phyloP scores from a whole-genome alignment of 2,888 invertebrate genomes.

The Phoenoteleia sp. region DNA sequence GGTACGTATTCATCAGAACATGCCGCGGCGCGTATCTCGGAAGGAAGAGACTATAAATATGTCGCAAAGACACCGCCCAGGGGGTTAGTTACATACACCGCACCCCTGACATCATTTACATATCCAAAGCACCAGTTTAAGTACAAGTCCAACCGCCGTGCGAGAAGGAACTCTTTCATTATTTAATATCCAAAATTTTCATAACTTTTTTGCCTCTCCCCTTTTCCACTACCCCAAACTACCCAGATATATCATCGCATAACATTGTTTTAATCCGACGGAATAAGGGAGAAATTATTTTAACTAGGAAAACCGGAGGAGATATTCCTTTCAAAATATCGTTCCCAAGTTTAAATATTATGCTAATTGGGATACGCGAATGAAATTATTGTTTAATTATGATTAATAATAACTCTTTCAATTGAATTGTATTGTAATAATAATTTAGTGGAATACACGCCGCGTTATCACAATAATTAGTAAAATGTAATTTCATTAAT shows the following conservation, averaged over 20 bases:
- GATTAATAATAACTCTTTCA: conserved; percentile 41
- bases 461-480: conserved; percentile 33
- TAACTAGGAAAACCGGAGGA: conserved; percentile 2
- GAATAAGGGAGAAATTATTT: conserved; percentile 42
- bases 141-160: conserved; percentile 56
- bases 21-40: conserved; percentile 78
- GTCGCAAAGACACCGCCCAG: conserved; percentile 81
- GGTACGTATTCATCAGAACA: conserved; percentile 81
- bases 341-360: conserved; percentile 26
- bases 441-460: conserved; percentile 3
- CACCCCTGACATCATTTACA: conserved; percentile 82
- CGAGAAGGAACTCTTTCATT: conserved; percentile 59
- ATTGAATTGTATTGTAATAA: conserved; percentile 26
- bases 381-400: conserved; percentile 50
- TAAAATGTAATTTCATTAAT: conserved; percentile 57
- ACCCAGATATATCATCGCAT: conserved; percentile 42
- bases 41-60: conserved; percentile 85
- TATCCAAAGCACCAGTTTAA: conserved; percentile 83
- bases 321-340: conserved; percentile 47
- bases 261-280: conserved; percentile 60
- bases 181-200: conserved; percentile 64
- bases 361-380: conserved; percentile 29
- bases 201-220: conserved; percentile 43
- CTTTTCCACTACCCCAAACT: neutral
- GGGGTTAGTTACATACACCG: conserved; percentile 82